phyloP scores from a whole-genome alignment of 2,888 invertebrate species.

The Alloplasta piceator region DNA sequence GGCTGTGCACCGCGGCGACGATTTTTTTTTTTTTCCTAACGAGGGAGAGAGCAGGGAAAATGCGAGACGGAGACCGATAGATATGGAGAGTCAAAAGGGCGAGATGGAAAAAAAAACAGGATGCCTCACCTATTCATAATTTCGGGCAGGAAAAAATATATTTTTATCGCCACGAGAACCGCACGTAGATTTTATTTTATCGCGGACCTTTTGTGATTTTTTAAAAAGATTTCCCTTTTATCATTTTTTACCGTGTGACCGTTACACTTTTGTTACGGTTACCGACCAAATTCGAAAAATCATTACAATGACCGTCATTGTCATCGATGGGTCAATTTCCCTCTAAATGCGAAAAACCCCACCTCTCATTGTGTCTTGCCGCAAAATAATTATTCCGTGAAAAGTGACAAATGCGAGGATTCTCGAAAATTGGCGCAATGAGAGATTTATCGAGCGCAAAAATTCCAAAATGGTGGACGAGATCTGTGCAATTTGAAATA shows the following conservation, averaged over 20 bases:
- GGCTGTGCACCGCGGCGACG: constrained; percentile 38
- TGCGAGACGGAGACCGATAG: constrained; percentile 12
- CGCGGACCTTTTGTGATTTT: constrained; percentile 41
- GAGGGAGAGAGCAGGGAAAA: too few species aligned
- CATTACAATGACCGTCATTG: constrained; percentile 50
- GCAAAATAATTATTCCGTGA: constrained; percentile 31
- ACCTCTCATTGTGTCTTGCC: constrained; percentile 20
- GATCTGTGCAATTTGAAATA: neutral
- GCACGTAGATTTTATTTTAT: constrained; percentile 29
- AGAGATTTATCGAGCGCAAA: constrained; percentile 43
- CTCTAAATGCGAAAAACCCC: constrained; percentile 21
- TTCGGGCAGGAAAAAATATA: constrained; percentile 59
- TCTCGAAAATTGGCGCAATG: neutral
- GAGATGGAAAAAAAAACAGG: constrained; percentile 41
- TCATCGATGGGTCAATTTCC: constrained; percentile 37
- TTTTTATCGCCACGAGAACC: constrained; percentile 47
- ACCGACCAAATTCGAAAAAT: constrained; percentile 35
- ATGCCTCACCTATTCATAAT: constrained; percentile 64
- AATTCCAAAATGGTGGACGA: neutral
- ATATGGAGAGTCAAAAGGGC: constrained; percentile 15
- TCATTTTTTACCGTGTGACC: neutral
- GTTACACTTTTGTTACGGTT: constrained; percentile 50
- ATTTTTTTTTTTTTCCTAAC: constrained; percentile 40
- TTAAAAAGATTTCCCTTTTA: constrained; percentile 3
- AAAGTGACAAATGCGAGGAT: neutral